Evolutionary conservation across 2,888 invertebrate genomes (phyloP).

Genomic region (Seira sanloemensis): DNA sequence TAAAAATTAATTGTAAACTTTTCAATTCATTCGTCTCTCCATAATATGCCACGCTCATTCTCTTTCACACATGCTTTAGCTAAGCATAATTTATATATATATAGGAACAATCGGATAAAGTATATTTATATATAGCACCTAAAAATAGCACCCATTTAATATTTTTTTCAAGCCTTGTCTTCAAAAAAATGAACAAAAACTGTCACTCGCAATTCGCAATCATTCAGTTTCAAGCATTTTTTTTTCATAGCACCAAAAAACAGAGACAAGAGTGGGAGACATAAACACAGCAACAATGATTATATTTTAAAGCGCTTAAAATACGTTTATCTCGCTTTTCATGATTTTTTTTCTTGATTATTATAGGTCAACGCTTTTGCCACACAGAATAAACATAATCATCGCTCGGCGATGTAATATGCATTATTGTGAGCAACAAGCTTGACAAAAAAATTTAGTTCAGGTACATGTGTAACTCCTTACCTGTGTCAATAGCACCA

Average conservation of each 20-base stretch:
- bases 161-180: neutral
- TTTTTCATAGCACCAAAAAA: neutral
- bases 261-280: neutral
- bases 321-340: constrained; percentile 24
- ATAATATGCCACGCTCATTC: too few species aligned
- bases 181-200: neutral
- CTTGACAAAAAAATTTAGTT: constrained; percentile 51
- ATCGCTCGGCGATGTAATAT: constrained; percentile 36
- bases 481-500: constrained; percentile 48
- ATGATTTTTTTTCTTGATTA: constrained; percentile 16
- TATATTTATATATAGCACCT: neutral
- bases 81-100: too few species aligned
- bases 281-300: neutral
- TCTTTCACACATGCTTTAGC: too few species aligned
- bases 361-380: constrained; percentile 44
- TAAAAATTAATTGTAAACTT: too few species aligned
- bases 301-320: constrained; percentile 3
- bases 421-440: constrained; percentile 43
- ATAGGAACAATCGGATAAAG: too few species aligned
- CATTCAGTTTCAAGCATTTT: neutral
- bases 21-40: too few species aligned
- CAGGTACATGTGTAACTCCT: constrained; percentile 63
- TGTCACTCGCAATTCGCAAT: neutral
- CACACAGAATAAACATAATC: constrained; percentile 16
- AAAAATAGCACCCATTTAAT: neutral